phyloP scores from a whole-genome alignment of 2,888 invertebrate species.

The Watsonalla binaria region DNA sequence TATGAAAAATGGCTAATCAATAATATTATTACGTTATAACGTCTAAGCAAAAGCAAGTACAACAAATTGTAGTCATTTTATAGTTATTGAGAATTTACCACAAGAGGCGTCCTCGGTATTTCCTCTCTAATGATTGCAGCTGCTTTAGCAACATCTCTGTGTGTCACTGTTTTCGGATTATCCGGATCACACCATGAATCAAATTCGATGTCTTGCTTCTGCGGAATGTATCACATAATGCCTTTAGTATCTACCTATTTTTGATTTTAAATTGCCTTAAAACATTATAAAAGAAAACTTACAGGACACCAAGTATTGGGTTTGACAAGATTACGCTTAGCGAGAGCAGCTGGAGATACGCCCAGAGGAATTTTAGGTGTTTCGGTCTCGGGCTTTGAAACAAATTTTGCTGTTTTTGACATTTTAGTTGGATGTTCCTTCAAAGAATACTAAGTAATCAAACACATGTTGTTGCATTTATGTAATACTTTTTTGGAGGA shows the following conservation, averaged over 20 bases:
- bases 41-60: too few relatives aligned
- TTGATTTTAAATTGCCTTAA: too few relatives aligned
- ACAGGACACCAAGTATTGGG: conserved; percentile 36
- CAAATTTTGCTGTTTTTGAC: not conserved
- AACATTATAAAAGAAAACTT: conserved; percentile 8
- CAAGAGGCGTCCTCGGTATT: conserved; percentile 53
- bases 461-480: too few relatives aligned
- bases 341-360: conserved; percentile 35
- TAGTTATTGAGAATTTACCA: conserved; percentile 21
- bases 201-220: conserved; percentile 33
- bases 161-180: conserved; percentile 56
- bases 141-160: conserved; percentile 80
- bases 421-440: not conserved
- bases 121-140: conserved; percentile 75
- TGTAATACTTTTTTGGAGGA: too few relatives aligned
- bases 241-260: too few relatives aligned
- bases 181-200: conserved; percentile 42
- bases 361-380: conserved; percentile 27
- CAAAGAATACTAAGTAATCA: not conserved
- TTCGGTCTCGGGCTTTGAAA: conserved; percentile 4
- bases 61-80: not conserved
- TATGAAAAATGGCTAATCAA: conserved; percentile 42
- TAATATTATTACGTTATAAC: too few relatives aligned
- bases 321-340: conserved; percentile 30
- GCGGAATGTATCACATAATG: conserved; percentile 2